Evolutionary conservation across 2,888 invertebrate genomes (phyloP).

Genomic region (Leptopilina drosophilae): DNA sequence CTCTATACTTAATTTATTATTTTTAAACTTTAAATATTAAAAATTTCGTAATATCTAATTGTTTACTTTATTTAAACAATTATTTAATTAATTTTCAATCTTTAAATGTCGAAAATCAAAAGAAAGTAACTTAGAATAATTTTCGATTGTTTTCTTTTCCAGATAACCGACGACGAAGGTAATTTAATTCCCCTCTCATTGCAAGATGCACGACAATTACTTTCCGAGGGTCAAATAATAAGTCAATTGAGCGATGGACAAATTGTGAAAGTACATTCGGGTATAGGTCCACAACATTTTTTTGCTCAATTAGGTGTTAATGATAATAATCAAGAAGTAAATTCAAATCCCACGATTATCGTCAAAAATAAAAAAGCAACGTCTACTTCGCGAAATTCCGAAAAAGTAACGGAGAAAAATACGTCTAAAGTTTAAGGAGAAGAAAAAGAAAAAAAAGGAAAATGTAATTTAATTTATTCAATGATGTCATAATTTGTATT

Average conservation of each 20-base stretch:
- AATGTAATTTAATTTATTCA: not conserved
- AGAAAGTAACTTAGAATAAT: no score
- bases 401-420: not conserved
- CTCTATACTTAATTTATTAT: no score
- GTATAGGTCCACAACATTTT: not conserved
- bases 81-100: no score
- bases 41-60: no score
- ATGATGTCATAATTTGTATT: not conserved
- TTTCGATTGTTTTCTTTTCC: constrained; percentile 55
- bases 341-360: constrained; percentile 46
- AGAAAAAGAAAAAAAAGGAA: not conserved
- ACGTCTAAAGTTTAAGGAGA: constrained; percentile 1
- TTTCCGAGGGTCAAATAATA: constrained; percentile 78
- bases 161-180: constrained; percentile 84
- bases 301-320: constrained; percentile 28
- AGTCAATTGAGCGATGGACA: constrained; percentile 71
- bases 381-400: not conserved
- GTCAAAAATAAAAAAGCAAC: constrained; percentile 1
- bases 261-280: constrained; percentile 69
- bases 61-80: no score
- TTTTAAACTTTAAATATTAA: no score
- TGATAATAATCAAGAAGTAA: constrained; percentile 9
- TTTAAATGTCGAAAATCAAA: no score
- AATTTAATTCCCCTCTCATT: constrained; percentile 84
- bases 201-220: constrained; percentile 83